Percentiles rank a stretch among this genome's conserved stretches.
Conservation (phyloP, 2,888 invertebrate species). For the Trachelus stipa region DNA sequence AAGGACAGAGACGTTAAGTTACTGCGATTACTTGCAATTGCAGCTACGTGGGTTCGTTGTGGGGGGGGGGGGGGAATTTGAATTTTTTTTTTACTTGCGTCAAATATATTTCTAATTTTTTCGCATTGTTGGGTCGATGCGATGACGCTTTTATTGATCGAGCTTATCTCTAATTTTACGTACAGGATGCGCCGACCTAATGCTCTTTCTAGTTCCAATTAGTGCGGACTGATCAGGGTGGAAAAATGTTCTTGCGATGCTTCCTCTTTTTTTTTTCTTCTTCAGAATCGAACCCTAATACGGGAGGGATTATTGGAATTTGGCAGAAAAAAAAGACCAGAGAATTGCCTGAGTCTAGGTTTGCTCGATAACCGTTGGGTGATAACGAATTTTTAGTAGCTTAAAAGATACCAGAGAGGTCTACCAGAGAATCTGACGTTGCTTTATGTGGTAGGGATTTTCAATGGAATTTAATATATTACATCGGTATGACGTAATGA, state of each 20-base stretch:
- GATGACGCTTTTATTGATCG: not conserved
- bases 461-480: not conserved
- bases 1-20: not conserved
- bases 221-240: not conserved
- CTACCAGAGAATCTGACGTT: not conserved
- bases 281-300: not conserved
- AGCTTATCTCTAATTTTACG: not conserved
- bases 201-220: not conserved
- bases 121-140: not conserved
- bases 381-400: not conserved
- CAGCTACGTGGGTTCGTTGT: not conserved
- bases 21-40: not conserved
- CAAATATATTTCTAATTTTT: too few species aligned
- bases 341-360: not conserved
- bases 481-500: not conserved
- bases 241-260: not conserved
- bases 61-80: too few species aligned
- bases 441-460: not conserved
- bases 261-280: not conserved
- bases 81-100: too few species aligned
- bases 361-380: not conserved
- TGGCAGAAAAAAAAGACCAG: not conserved
- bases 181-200: not conserved
- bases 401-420: not conserved
- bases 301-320: not conserved